Evolutionary conservation across 2,888 invertebrate genomes (phyloP), one percentile per base, ranked within the genome.

Genomic region (Parascotia fuliginaria): DNA sequence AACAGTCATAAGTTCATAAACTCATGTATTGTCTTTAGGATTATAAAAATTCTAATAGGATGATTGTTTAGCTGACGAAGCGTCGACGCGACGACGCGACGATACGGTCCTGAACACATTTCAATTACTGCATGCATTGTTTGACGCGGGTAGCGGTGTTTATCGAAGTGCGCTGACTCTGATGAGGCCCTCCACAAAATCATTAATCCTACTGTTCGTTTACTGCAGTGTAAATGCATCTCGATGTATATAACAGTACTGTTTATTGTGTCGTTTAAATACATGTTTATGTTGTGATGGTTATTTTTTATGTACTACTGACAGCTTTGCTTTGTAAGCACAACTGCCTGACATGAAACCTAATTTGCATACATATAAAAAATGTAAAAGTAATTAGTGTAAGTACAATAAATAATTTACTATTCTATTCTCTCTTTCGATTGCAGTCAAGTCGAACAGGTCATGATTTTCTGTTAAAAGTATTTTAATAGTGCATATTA

Each of bases 31-130:
- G 87, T 87, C 79, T 82, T 75, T 54, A 54, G 78, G 83, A 86
- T 87, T 87, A 87, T 87, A 85, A 87, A 85, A 84, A 74, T 70
- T 70, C 73, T 85, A 83, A 87, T 85, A 80, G 74, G 81, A 85
- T 86, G 84, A 87, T 86, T 87, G 86, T 87, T 81, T 75, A 70
- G 75, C 13, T 37, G 73, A 65, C 65, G 63, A 67, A 72, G 69
- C 69, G 66, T 51, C 56, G 63, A 67, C 73, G 69, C 69, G 66
- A 52, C 56, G 55, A 14, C 56, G 57, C n/a, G 70, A 55, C 66
- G 69, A 79, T 72, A 79, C 70, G 79, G 75, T 77, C n/a, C 67
- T 70, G 79, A 73, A 79, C 83, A 77, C 77, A 70, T 84, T 87
- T 87, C 87, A 88, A 87, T 87, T 87, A 86, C 79, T 68, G 71